Evolutionary conservation across 1,140 invertebrate genomes (phyloP).

Genomic region (Musca domestica): DNA sequence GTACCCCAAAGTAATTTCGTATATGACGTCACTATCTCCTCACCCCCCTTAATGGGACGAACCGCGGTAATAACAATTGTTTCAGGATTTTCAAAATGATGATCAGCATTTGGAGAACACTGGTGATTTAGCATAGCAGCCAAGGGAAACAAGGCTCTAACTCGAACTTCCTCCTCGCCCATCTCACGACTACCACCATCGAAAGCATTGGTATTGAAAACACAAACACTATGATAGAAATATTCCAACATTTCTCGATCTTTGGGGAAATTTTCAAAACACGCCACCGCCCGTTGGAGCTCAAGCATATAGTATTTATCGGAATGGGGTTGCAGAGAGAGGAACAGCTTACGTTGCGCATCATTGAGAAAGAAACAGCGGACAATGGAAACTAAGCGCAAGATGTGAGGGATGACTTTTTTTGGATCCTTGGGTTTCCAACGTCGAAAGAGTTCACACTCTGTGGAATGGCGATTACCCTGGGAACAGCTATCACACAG

Average conservation of each 20-base stretch:
- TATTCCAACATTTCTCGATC: constrained; percentile 63
- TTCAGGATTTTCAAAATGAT: constrained; percentile 60
- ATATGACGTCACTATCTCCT: constrained; percentile 72
- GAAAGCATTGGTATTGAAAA: constrained; percentile 73
- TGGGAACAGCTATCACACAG: constrained; percentile 58
- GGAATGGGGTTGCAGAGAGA: constrained; percentile 58
- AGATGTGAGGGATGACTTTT: constrained; percentile 55
- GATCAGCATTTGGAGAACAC: constrained; percentile 72
- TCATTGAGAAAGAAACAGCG: constrained; percentile 59
- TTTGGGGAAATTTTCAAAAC: constrained; percentile 57
- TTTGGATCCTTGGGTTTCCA: constrained; percentile 57
- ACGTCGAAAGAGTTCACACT: constrained; percentile 60
- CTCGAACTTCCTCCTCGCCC: constrained; percentile 56
- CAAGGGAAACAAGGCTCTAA: constrained; percentile 71
- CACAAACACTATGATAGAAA: constrained; percentile 56
- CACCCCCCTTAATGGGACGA: constrained; percentile 61
- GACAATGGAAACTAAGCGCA: constrained; percentile 60
- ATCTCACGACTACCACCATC: constrained; percentile 60
- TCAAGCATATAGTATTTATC: constrained; percentile 58
- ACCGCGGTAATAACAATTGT: constrained; percentile 65
- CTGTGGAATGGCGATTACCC: constrained; percentile 56
- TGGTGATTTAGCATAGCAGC: constrained; percentile 72
- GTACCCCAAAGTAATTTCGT: constrained; percentile 74
- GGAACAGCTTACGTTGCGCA: constrained; percentile 57
- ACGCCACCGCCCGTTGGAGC: constrained; percentile 61